Evolutionary conservation across 2,797 vertebrate genomes (phyloP), one percentile per base, ranked within the genome.

Genomic region (Brachyalestes nurse): DNA sequence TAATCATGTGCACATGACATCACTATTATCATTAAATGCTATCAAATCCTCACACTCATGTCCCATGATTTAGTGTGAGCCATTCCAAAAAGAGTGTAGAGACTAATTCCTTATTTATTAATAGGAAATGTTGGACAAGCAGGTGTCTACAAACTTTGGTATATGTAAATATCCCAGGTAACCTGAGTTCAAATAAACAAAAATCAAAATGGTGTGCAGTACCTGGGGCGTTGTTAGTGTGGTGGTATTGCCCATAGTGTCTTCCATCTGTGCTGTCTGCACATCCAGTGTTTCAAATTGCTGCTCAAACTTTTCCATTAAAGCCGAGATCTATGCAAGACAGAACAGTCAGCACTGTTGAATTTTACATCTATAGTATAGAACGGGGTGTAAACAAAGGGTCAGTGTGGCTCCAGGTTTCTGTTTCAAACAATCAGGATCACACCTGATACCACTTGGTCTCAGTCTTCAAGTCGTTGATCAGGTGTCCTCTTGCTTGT

Each of bases 181-280:
- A 9, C 57, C 23, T 60, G 2, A 58, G n/a, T 19, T 55, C 19
- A 21, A 9, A 58, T 21, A 12, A 60, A 12, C 7, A 23, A 9
- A 66, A 66, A 42, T 5, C 13, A 1, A 13, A 40, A 4, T 12
- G 14, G 49, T 10, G 3, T 42, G 49, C 7, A 40, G 19, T 90
- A 97, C 97, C 83, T 98, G 97, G 53, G 98, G 98, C 0, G 97
- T 99, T 19, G 97, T 98, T 85, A 99, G 93, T 0, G 97, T 99
- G 0, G 98, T 99, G 0, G 97, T 96, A 90, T 92, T 98, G 91
- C 98, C 97, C 97, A 98, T 98, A 2, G 96, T 95, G 90, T 99
- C 98, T 82, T 99, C 98, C 97, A 99, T 99, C n/a, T 98, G 96
- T 8, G 96, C 95, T 0, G 97, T 97, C 89, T 99, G 97, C 74